Conservation (phyloP, 2,113 vertebrate species). For the Apodemus speciosus region DNA sequence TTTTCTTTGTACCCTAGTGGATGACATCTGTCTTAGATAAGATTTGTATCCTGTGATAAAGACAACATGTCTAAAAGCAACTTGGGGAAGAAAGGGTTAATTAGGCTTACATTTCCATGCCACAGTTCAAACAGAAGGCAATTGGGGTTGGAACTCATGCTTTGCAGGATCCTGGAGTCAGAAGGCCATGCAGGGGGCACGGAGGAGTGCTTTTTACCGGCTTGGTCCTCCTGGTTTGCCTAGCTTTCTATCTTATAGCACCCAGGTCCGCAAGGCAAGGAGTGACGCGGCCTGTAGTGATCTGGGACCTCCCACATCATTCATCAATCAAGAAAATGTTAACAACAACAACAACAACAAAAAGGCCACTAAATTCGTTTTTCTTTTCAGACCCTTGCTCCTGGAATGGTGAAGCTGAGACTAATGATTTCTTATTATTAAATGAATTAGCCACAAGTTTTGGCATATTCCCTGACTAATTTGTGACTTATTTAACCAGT, state of each 20-base stretch:
- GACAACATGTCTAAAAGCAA: background rate
- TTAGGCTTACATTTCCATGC: background rate
- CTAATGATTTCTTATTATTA: too few relatives aligned
- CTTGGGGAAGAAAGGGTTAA: background rate
- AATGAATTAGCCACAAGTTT: too few relatives aligned
- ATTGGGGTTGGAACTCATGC: background rate
- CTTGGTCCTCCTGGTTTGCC: background rate
- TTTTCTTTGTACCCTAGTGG: background rate
- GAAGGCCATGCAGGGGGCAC: too few relatives aligned
- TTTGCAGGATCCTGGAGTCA: background rate
- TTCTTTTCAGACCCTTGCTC: too few relatives aligned
- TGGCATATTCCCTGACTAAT: too few relatives aligned
- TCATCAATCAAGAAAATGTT: background rate
- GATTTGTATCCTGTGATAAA: background rate
- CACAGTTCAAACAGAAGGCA: background rate
- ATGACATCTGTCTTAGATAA: background rate
- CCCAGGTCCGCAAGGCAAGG: background rate
- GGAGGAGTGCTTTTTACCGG: background rate
- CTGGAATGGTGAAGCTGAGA: too few relatives aligned
- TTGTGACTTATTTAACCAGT: too few relatives aligned
- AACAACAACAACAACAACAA: too few relatives aligned
- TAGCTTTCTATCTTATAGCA: background rate
- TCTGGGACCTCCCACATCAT: background rate
- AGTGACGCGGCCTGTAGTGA: background rate
- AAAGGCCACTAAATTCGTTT: too few relatives aligned